Base-by-base conservation (phyloP, 1,140 invertebrate species). In the Manduca sexta region DNA sequence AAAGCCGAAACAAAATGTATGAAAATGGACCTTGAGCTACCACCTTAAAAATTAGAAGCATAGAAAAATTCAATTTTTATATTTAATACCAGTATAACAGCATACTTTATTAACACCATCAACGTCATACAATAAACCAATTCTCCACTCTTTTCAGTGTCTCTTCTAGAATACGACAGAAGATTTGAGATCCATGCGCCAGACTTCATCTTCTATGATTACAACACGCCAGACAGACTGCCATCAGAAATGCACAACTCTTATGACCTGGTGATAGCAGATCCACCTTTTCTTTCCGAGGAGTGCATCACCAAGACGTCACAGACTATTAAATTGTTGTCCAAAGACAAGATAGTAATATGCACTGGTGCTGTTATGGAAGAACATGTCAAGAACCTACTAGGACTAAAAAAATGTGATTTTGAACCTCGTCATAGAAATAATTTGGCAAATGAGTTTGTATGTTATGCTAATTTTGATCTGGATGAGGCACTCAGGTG, bases 231-330 rank as follows among this genome's bases (percentile, higher is more conserved):
- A 3, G 76, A 93, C 30, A 87, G 91, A 40, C 69, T 98, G 10
- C 90, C 93, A 0, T 55, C 79, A 49, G 87, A 92, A 0, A 84
- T 91, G 18, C 55, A 84, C 11, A 82, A 87, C 37, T 74, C 78
- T 15, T 98, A 93, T 86, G 94, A 98, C 79, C 63, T 98, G 12
- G 92, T 99, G 2, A 88, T 98, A 45, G 95, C 93, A 0, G 97
- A 99, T 88, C 97, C 97, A 8, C 97, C 97, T 8, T 98, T 98
- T 85, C 84, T 99, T 4, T 94, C 95, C 0, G 92, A 96, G 60
- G 97, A 98, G 84, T 99, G 97, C 86, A 88, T 98, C 12, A 89
- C 89, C 2, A 98, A 98, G 87, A 93, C 91, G 16, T 89, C 94
- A 0, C 74, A 90, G 33, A 96, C 97, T 0, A 90, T 98, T 3